These are phyloP conservation scores for Aplodontia rufa DNA, from an alignment of 2,113 vertebrate genomes.

Conservation along the genomic window DNA sequence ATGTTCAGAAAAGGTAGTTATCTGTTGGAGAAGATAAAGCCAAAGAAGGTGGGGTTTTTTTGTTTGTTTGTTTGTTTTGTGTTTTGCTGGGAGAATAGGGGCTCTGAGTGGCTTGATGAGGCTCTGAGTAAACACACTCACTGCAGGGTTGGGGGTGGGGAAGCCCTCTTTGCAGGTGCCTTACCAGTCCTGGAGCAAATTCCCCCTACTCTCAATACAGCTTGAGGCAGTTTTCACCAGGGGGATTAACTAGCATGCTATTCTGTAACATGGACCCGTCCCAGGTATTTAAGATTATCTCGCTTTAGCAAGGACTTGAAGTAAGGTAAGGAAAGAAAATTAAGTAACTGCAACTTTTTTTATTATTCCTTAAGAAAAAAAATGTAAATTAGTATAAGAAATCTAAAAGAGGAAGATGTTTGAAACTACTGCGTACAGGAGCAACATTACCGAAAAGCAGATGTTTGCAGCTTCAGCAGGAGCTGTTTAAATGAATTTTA, in stretches of 20 bases:
- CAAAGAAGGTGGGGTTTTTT: background rate
- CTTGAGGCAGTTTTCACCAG: background rate
- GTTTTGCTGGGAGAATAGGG: background rate
- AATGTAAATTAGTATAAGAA: background rate
- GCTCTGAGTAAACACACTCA: background rate
- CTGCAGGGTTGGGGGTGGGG: background rate
- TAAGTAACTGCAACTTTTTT: background rate
- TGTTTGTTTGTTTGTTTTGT: no score
- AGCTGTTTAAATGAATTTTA: background rate
- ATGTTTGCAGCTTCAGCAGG: background rate
- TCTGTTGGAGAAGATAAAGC: background rate
- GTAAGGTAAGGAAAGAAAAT: background rate
- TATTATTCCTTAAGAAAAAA: background rate
- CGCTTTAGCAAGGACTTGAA: background rate
- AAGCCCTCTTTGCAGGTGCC: no score
- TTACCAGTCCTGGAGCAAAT: background rate
- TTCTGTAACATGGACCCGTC: background rate
- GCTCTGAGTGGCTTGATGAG: background rate
- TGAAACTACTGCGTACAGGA: background rate
- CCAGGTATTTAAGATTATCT: background rate
- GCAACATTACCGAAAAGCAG: background rate
- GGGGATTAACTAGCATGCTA: background rate
- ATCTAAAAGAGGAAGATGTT: background rate
- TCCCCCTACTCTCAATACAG: no score
- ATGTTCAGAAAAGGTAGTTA: background rate